Evolutionary conservation across 2,113 vertebrate genomes (phyloP).

Genomic region (Halcyon malimbica): DNA sequence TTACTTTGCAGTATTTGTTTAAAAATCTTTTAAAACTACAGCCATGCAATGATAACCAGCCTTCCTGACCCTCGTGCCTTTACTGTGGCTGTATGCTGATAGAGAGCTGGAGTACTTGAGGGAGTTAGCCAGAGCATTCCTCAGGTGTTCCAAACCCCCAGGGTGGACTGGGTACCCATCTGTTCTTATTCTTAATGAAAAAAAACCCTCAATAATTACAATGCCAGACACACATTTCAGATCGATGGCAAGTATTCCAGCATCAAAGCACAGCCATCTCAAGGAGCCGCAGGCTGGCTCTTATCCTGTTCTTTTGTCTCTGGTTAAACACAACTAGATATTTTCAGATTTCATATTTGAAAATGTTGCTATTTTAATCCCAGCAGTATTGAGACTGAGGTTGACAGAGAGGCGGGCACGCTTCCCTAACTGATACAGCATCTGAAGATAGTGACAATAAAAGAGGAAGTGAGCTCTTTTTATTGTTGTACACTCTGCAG

Average conservation of each 20-base stretch:
- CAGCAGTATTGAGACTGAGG: not conserved
- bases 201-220: not conserved
- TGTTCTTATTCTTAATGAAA: not conserved
- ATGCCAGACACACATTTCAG: not conserved
- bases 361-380: not conserved
- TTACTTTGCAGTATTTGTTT: not conserved
- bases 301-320: not conserved
- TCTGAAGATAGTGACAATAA: not conserved
- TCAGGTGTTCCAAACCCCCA: not conserved
- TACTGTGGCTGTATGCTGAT: not conserved
- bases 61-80: not conserved
- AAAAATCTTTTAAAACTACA: not conserved
- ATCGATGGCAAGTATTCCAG: not conserved
- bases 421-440: not conserved
- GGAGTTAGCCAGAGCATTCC: not conserved
- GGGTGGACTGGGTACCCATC: not conserved
- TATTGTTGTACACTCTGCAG: not conserved
- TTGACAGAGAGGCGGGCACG: not conserved
- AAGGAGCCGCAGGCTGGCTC: not conserved
- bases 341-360: not conserved
- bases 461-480: not conserved
- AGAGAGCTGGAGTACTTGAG: not conserved
- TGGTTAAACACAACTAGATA: not conserved
- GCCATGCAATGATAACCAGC: accelerated
- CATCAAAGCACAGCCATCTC: not conserved